Evolutionary conservation across 1,140 invertebrate genomes (phyloP).

Genomic region (Camponotus vicinus): DNA sequence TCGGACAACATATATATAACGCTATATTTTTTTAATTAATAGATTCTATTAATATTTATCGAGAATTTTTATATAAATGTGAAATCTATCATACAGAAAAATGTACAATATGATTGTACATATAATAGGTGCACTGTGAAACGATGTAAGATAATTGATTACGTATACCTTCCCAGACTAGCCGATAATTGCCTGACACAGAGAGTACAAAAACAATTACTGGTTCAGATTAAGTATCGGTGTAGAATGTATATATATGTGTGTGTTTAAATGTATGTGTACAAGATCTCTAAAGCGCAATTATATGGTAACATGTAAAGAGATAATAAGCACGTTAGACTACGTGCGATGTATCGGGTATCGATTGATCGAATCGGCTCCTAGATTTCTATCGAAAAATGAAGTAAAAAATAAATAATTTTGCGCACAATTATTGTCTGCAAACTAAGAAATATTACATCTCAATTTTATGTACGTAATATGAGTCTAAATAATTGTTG

Average conservation of each 20-base stretch:
- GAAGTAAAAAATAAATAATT: constrained; percentile 11
- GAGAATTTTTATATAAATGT: constrained; percentile 1
- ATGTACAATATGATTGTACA: background rate
- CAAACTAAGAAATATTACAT: background rate
- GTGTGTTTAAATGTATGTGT: background rate
- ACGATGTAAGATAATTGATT: constrained; percentile 69
- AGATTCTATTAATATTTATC: background rate
- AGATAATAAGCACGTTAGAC: constrained; percentile 68
- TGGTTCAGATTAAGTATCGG: constrained; percentile 67
- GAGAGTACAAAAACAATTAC: constrained; percentile 77
- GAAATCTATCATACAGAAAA: background rate
- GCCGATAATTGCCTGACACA: constrained; percentile 76
- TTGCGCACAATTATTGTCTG: background rate
- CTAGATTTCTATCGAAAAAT: constrained; percentile 49
- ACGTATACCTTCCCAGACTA: constrained; percentile 48
- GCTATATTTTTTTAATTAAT: constrained; percentile 12
- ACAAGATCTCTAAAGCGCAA: constrained; percentile 59
- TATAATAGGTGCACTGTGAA: constrained; percentile 29
- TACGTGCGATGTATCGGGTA: constrained; percentile 51
- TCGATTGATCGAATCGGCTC: constrained; percentile 57
- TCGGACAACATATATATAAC: too few species aligned
- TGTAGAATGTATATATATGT: constrained; percentile 6
- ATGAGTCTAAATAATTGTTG: background rate
- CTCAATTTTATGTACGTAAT: background rate
- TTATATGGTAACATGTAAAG: constrained; percentile 69